phyloP scores from a whole-genome alignment of 2,888 invertebrate species.

The Lucinisca nassula region DNA sequence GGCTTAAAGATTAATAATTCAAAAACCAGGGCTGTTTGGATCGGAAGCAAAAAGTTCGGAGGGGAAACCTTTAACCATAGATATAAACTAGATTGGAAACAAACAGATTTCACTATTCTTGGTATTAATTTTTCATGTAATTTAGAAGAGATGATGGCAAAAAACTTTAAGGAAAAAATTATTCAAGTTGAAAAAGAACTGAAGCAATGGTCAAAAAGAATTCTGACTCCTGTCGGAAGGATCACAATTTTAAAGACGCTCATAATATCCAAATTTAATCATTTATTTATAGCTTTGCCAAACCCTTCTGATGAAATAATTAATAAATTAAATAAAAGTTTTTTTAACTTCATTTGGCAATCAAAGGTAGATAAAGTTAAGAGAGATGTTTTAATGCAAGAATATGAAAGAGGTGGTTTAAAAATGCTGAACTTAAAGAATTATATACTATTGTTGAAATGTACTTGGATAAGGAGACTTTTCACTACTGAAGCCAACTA shows the following conservation, averaged over 20 bases:
- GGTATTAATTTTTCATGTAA: not conserved
- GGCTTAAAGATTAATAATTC: not conserved
- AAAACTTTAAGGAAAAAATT: not conserved
- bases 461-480: too few species aligned
- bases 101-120: not conserved
- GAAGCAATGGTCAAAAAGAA: not conserved
- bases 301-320: not conserved
- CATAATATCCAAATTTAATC: not conserved
- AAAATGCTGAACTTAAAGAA: too few species aligned
- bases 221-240: not conserved
- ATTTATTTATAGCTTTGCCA: not conserved
- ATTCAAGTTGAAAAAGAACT: not conserved
- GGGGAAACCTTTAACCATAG: slow-evolving; percentile 1
- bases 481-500: too few species aligned
- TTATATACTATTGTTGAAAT: too few species aligned
- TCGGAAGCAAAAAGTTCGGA: not conserved
- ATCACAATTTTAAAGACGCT: not conserved
- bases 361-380: not conserved
- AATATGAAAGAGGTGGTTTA: not conserved
- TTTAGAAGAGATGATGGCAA: not conserved
- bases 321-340: not conserved
- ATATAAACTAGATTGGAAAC: not conserved
- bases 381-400: not conserved
- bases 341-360: not conserved
- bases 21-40: not conserved